Percentiles rank a stretch among this genome's conserved stretches.
phyloP scores from a whole-genome alignment of 2,113 vertebrate species.

The Narcine bancroftii region DNA sequence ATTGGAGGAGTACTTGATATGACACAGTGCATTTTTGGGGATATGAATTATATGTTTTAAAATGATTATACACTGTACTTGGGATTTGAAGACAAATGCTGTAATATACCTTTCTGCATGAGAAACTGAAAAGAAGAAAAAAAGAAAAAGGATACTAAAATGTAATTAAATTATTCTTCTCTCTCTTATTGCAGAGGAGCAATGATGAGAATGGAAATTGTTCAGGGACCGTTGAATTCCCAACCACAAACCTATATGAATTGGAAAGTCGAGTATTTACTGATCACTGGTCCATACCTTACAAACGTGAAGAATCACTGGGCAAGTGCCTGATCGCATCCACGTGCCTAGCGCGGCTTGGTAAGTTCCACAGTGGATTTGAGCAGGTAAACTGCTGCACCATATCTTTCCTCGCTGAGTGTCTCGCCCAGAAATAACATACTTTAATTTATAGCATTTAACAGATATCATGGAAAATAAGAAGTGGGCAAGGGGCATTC shows the following conservation, averaged over 20 bases:
- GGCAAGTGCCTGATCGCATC: slow-evolving; percentile 94
- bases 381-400: background rate
- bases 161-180: background rate
- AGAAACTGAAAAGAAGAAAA: background rate
- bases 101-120: background rate
- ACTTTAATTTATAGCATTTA: background rate
- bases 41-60: background rate
- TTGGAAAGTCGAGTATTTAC: slow-evolving; percentile 95
- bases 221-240: slow-evolving; percentile 89
- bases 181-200: slow-evolving; percentile 54
- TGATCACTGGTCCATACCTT: slow-evolving; percentile 98
- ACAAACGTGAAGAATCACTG: slow-evolving; percentile 91
- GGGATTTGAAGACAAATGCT: background rate
- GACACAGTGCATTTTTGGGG: background rate
- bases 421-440: background rate
- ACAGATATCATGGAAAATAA: background rate
- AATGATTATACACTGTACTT: background rate
- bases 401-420: background rate
- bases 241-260: slow-evolving; percentile 94
- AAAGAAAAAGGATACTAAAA: background rate
- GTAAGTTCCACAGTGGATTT: slow-evolving; percentile 56
- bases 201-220: slow-evolving; percentile 98
- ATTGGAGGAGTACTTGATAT: background rate
- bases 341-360: slow-evolving; percentile 82
- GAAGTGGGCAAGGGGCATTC: background rate